Base-by-base conservation (phyloP, 64 coral and sea anemone genomes). In the Porites australiensis region DNA sequence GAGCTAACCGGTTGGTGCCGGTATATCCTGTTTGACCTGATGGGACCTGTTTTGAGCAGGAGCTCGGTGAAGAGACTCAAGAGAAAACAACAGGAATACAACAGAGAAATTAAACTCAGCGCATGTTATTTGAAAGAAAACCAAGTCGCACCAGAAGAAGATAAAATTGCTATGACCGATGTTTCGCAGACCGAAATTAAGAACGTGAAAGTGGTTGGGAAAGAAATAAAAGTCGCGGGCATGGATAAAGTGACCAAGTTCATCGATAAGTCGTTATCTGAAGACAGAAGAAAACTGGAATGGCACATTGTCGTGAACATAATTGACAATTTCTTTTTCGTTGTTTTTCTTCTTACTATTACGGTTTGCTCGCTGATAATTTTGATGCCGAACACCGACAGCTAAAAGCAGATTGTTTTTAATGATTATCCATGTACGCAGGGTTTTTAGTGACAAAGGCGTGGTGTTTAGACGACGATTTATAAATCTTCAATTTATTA, bases 291-390 rank as follows among this genome's bases (percentile, higher is more conserved):
- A 44, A 80, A 78, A 65, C 60, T 86, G 13, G 95, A 96, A 54
- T 96, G 95, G 95, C 85, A 96, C 44, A 71, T 88, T 13, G 95
- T 87, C 13, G 83, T 92, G 2, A 90, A 75, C 13, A 70, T 96
- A 58, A 72, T 96, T 51, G 95, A 96, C 53, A 79, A 86, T 58
- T 60, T 96, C 9, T 96, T 96, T 53, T 96, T 96, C 58, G 82
- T 79, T 58, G 8, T 96, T 4, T 96, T 93, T 44, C 15, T 88
- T 0, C 2, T 82, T 7, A 96, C 95, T 6, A 92, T 96, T 58
- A 4, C 86, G 19, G 61, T 96, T 61, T 93, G 90, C 12, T 89
- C 86, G 58, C 52, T 94, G 8, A n/a, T 82, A 15, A 68, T 94
- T 83, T 67, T 94, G 14, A 15, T 72, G 44, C 85, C 85, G 22